phyloP scores from a whole-genome alignment of 2,797 vertebrate species.

The Gobio occitaniae region DNA sequence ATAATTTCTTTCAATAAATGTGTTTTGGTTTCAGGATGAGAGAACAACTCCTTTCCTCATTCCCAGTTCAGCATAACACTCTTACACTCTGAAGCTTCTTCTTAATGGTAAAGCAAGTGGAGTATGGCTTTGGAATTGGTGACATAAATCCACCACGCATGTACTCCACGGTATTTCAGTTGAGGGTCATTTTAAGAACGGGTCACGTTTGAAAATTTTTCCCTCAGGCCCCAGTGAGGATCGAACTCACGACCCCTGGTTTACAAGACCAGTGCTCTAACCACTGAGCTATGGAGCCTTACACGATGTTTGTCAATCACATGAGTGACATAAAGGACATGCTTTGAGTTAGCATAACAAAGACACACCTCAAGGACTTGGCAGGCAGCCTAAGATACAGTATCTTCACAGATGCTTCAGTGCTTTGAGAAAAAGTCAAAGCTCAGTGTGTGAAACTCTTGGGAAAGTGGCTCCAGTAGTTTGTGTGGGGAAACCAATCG shows the following conservation, averaged over 20 bases:
- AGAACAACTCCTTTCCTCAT: too few relatives aligned
- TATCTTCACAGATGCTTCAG: neutral
- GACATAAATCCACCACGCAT: too few relatives aligned
- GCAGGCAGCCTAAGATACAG: neutral
- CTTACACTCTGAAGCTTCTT: too few relatives aligned
- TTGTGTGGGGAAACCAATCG: neutral
- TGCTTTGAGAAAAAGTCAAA: neutral
- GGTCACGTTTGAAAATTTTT: neutral
- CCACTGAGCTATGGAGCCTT: slow-evolving; percentile 12
- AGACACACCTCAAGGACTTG: neutral
- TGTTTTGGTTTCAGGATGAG: too few relatives aligned
- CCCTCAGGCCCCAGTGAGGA: neutral
- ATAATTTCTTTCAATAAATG: too few relatives aligned
- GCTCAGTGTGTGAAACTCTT: neutral
- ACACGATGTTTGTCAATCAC: accelerated
- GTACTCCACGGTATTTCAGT: neutral
- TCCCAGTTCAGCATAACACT: too few relatives aligned
- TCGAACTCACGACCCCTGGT: neutral
- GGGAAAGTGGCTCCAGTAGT: neutral
- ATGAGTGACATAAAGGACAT: neutral
- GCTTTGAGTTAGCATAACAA: neutral
- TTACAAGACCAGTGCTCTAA: slow-evolving; percentile 32
- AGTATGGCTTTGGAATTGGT: too few relatives aligned
- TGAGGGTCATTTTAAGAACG: neutral
- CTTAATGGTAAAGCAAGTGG: too few relatives aligned